phyloP scores from a whole-genome alignment of 2,888 invertebrate species.

The Eupeodes latifasciatus region DNA sequence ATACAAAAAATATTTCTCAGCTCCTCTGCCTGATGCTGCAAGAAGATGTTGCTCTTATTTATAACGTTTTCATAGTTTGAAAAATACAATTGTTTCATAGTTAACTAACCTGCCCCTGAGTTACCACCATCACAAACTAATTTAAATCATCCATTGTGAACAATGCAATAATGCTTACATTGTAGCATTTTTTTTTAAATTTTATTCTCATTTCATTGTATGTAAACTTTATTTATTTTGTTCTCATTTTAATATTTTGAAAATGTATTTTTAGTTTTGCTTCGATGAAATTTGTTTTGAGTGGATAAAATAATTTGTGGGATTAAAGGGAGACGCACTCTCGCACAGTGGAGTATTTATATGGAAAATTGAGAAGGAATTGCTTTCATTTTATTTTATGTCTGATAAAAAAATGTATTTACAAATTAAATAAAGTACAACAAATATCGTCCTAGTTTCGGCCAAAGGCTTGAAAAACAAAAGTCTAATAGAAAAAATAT shows the following conservation, averaged over 20 bases:
- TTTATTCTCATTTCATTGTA: conserved; percentile 16
- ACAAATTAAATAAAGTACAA: too few relatives aligned
- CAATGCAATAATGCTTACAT: conserved; percentile 60
- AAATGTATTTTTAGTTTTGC: conserved; percentile 62
- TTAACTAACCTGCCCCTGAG: conserved; percentile 65
- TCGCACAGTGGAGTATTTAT: not conserved
- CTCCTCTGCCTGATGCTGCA: conserved; percentile 9
- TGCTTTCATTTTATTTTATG: not conserved
- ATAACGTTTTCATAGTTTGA: not conserved
- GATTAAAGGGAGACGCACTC: not conserved
- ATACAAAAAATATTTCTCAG: conserved; percentile 20
- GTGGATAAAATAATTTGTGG: conserved; percentile 4
- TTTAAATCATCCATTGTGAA: conserved; percentile 58
- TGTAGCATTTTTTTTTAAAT: conserved; percentile 47
- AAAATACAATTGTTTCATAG: conserved; percentile 52
- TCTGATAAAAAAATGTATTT: too few relatives aligned
- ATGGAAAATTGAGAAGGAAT: not conserved
- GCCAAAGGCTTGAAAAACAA: too few relatives aligned
- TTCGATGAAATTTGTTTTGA: conserved; percentile 48
- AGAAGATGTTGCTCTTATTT: conserved; percentile 19
- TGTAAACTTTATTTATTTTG: conserved; percentile 20
- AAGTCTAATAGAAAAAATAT: too few relatives aligned
- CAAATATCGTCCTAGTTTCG: too few relatives aligned
- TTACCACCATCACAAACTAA: conserved; percentile 68
- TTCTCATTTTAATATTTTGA: not conserved